These are phyloP conservation scores for Arge pagana DNA, from an alignment of 2,888 invertebrate species.

Conservation along the genomic window DNA sequence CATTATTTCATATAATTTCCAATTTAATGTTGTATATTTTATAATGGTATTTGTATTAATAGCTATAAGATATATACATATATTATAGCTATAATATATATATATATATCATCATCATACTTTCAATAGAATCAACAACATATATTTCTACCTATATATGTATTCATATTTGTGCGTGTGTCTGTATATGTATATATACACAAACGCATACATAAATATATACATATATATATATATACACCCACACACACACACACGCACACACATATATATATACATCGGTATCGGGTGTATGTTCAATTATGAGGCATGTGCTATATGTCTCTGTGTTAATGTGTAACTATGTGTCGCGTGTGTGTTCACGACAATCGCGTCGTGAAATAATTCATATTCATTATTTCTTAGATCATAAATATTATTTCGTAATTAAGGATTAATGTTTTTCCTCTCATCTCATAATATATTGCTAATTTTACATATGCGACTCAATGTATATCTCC, in stretches of 20 bases:
- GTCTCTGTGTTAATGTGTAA: too few relatives aligned
- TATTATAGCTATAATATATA: conserved; percentile 43
- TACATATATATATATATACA: too few relatives aligned
- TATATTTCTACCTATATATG: conserved; percentile 51
- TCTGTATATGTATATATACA: conserved; percentile 50
- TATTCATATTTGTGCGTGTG: conserved; percentile 43
- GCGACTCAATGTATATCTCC: background rate
- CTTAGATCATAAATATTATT: background rate
- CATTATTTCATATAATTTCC: conserved; percentile 28
- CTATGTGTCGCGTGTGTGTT: background rate
- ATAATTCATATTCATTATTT: conserved; percentile 2
- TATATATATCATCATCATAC: conserved; percentile 53
- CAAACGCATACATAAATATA: conserved; percentile 43
- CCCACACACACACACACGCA: too few relatives aligned
- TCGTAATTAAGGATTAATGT: background rate
- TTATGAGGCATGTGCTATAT: conserved; percentile 41
- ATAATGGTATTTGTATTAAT: conserved; percentile 42
- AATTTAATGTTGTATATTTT: conserved; percentile 42
- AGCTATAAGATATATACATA: conserved; percentile 29
- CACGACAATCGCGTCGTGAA: background rate
- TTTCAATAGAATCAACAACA: conserved; percentile 59
- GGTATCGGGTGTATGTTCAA: conserved; percentile 52
- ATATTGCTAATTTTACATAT: background rate
- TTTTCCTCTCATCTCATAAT: background rate
- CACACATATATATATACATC: conserved; percentile 52